These are phyloP conservation scores for Chunga burmeisteri DNA, from an alignment of 2,113 vertebrate species.

Conservation along the genomic window DNA sequence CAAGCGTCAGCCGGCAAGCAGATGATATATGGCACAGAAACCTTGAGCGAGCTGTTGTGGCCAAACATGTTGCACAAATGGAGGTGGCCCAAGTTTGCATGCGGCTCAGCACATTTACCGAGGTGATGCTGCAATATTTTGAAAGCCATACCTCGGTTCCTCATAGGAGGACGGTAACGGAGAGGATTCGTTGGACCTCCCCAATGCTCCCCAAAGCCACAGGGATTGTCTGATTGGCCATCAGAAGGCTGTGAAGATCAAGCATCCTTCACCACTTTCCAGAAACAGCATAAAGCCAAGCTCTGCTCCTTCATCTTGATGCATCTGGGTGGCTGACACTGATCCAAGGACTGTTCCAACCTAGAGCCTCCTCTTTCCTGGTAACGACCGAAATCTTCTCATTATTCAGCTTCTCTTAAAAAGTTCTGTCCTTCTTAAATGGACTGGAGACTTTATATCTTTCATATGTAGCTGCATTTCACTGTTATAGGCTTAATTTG, in stretches of 20 bases:
- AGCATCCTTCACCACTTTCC: not conserved
- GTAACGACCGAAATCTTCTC: not conserved
- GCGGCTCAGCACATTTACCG: not conserved
- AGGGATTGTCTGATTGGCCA: not conserved
- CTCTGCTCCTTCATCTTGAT: not conserved
- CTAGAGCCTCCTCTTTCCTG: not conserved
- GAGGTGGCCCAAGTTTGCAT: not conserved
- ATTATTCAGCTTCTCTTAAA: not conserved
- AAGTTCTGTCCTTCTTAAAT: not conserved
- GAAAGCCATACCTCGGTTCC: not conserved
- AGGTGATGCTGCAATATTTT: not conserved
- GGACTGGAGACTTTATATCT: not conserved
- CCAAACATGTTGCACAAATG: not conserved
- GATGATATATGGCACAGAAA: not conserved
- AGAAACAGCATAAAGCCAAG: not conserved
- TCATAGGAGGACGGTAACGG: not conserved
- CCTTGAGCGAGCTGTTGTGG: not conserved
- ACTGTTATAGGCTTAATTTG: not conserved
- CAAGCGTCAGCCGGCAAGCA: not conserved
- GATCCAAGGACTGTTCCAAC: not conserved
- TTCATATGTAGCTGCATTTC: not conserved
- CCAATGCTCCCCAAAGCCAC: accelerated
- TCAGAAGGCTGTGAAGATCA: not conserved
- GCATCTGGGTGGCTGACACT: not conserved
- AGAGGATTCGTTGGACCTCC: not conserved